These are phyloP conservation scores for Apeltes quadracus DNA, from an alignment of 2,113 vertebrate species.

Conservation along the genomic window DNA sequence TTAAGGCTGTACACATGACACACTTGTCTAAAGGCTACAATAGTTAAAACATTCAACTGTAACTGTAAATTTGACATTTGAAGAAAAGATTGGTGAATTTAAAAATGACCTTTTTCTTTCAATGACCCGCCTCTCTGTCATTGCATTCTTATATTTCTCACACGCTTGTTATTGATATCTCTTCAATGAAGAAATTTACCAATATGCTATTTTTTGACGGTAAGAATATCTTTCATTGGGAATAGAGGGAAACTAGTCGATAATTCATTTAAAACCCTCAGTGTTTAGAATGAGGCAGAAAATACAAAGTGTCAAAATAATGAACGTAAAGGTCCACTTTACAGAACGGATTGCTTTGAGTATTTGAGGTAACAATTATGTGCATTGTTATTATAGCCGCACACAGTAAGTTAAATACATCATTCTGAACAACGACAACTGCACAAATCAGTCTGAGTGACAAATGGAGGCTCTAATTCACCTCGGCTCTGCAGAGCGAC, in stretches of 20 bases:
- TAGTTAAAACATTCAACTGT: constrained; percentile 25
- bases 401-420: constrained; percentile 61
- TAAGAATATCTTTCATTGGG: background rate
- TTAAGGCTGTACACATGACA: constrained; percentile 44
- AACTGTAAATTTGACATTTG: constrained; percentile 7
- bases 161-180: background rate
- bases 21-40: constrained; percentile 42
- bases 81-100: background rate
- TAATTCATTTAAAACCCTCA: background rate
- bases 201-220: background rate
- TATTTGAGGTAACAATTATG: constrained; percentile 50
- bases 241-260: background rate
- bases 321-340: constrained; percentile 29
- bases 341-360: constrained; percentile 24
- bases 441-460: constrained; percentile 57
- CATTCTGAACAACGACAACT: constrained; percentile 62
- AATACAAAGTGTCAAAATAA: background rate
- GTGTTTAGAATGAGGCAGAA: background rate
- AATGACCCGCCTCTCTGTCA: background rate
- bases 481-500: constrained; percentile 41
- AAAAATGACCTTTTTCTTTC: background rate
- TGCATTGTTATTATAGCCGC: constrained; percentile 28
- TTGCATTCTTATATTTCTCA: background rate
- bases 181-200: background rate
- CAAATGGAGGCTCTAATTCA: constrained; percentile 56